phyloP scores from a whole-genome alignment of 2,888 invertebrate genomes.

The Cerastis leucographa region DNA sequence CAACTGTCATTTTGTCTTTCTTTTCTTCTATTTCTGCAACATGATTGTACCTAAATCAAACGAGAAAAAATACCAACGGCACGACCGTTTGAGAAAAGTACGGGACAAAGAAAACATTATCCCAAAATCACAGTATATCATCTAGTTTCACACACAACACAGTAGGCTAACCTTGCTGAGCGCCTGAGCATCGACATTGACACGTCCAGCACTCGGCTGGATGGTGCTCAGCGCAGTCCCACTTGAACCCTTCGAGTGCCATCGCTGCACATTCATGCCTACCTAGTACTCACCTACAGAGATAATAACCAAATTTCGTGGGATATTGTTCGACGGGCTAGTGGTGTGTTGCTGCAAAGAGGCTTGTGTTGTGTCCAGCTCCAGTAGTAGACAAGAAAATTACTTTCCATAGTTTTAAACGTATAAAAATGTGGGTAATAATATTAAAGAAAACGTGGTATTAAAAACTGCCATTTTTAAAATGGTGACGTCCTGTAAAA shows the following conservation, averaged over 20 bases:
- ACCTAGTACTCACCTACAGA: conserved; percentile 32
- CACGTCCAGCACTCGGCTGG: conserved; percentile 78
- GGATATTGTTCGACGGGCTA: conserved; percentile 2
- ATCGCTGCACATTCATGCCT: conserved; percentile 78
- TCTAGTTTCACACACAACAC: not conserved
- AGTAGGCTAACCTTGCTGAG: conserved; percentile 66
- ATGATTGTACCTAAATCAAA: not conserved
- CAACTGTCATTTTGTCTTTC: not conserved
- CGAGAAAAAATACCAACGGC: not conserved
- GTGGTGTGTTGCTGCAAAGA: not conserved
- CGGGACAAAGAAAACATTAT: not conserved
- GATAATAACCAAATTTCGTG: conserved; percentile 41
- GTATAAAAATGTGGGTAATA: not conserved
- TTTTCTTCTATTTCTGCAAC: not conserved
- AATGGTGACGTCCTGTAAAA: not conserved
- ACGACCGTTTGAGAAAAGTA: not conserved
- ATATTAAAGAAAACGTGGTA: not conserved
- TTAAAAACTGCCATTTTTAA: not conserved
- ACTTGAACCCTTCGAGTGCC: conserved; percentile 81
- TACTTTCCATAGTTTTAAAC: not conserved
- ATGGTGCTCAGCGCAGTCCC: conserved; percentile 76
- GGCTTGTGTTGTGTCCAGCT: not conserved
- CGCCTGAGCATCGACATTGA: conserved; percentile 80
- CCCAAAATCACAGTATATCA: not conserved
- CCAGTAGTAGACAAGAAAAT: not conserved